Conservation (phyloP, 2,888 invertebrate species). For the Sthenelais limicola region DNA sequence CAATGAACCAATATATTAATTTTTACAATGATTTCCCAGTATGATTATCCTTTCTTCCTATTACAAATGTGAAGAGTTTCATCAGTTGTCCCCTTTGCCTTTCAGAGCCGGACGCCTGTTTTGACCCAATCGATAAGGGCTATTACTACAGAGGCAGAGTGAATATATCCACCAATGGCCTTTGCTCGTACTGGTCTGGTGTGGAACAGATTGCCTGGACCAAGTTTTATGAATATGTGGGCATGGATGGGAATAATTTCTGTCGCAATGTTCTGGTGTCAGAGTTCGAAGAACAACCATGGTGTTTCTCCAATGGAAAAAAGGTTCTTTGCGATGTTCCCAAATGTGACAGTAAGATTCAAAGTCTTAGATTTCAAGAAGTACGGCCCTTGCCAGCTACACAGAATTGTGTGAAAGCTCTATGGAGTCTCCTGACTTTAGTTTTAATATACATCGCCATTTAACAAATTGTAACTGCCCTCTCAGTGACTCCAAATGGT, state of each 20-base stretch:
- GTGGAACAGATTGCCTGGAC: slow-evolving; percentile 5
- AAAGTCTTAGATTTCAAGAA: no score
- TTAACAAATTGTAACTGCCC: no score
- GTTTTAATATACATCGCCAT: no score
- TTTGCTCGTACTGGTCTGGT: slow-evolving; percentile 14
- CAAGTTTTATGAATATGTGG: slow-evolving; percentile 29
- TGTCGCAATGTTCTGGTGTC: slow-evolving; percentile 16
- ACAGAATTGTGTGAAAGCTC: no score
- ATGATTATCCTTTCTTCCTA: no score
- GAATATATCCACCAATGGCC: slow-evolving; percentile 7
- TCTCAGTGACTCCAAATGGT: no score
- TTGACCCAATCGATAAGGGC: slow-evolving; percentile 14
- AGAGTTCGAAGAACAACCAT: slow-evolving; percentile 22
- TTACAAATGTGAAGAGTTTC: no score
- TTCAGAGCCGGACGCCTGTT: slow-evolving; percentile 4
- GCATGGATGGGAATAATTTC: slow-evolving; percentile 30
- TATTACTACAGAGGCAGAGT: slow-evolving; percentile 24
- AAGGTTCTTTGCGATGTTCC: slow-evolving; percentile 27
- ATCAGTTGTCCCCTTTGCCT: not conserved
- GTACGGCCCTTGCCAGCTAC: no score
- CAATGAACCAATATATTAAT: no score
- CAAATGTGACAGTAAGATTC: slow-evolving; percentile 16
- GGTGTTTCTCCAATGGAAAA: slow-evolving; percentile 27
- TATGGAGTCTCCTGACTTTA: no score
- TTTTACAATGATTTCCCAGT: no score